Evolutionary conservation across 2,113 vertebrate species (phyloP).

Genomic region (Forbesichthys agassizii): DNA sequence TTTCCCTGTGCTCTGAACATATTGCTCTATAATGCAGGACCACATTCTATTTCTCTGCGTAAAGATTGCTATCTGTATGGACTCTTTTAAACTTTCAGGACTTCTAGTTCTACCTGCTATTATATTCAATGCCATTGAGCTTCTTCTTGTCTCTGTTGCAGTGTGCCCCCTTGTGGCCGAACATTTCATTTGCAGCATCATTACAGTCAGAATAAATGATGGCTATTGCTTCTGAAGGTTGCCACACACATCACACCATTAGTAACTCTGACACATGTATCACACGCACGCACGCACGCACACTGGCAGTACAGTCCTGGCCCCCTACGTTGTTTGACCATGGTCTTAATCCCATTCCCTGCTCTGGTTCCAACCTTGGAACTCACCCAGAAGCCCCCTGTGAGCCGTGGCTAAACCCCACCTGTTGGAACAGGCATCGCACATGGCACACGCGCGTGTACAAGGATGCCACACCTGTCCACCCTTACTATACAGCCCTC

Average conservation of each 20-base stretch:
- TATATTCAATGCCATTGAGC: background rate
- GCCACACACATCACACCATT: slow-evolving; percentile 42
- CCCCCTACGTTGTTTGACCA: slow-evolving; percentile 20
- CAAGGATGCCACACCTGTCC: background rate
- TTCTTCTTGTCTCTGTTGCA: slow-evolving; percentile 14
- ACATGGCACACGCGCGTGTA: slow-evolving; percentile 12
- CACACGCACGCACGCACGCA: slow-evolving; percentile 7
- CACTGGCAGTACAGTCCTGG: slow-evolving; percentile 19
- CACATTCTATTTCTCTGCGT: too few relatives aligned
- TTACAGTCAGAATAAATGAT: slow-evolving; percentile 18
- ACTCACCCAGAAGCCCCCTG: slow-evolving; percentile 25
- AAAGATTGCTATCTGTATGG: too few relatives aligned
- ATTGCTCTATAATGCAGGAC: too few relatives aligned
- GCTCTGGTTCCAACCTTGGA: slow-evolving; percentile 4
- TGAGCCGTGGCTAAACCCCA: slow-evolving; percentile 57
- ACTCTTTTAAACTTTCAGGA: too few relatives aligned
- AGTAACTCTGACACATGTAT: slow-evolving; percentile 52
- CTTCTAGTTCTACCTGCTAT: background rate
- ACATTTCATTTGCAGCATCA: background rate
- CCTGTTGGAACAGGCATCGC: slow-evolving; percentile 53
- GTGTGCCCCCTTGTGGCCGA: slow-evolving; percentile 47
- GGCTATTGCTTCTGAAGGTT: slow-evolving; percentile 42
- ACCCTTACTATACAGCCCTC: slow-evolving; percentile 55
- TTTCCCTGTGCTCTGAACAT: too few relatives aligned
- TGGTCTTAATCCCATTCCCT: slow-evolving; percentile 37